Evolutionary conservation across 2,113 vertebrate genomes (phyloP), one percentile per base, ranked within the genome.

Genomic region (Aptenodytes patagonicus): DNA sequence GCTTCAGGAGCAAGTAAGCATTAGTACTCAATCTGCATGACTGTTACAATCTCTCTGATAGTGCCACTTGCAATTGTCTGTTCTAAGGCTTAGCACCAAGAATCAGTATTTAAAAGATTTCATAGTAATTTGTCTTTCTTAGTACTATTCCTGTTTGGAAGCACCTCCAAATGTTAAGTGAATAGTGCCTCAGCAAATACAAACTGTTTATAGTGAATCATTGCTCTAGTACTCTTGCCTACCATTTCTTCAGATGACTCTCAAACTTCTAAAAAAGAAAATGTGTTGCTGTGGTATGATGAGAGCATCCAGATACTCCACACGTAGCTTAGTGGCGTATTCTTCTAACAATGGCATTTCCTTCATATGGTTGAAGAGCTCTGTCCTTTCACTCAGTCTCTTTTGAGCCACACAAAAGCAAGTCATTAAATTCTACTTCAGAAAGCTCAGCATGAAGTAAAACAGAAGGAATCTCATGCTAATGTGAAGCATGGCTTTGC

Each of bases 1-100:
- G 73, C 98, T 99, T 73, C 98, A 99, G 90, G 97, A 99, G 54
- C 98, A 98, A 98, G 99, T 99, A 86, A 83, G 97, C 79, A 75
- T 47, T 75, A 32, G 38, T 21, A 29, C 1, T 70, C 44, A 26
- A 32, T 6, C 7, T 47, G 9, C 10, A 8, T 34, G 54, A 65
- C 18, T 40, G 8, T 11, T 42, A 12, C 6, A 44, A 75, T 12
- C 6, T 54, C 14, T 71, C 40, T n/a, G n/a, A 16, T 19, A 38
- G 9, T 26, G 22, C 9, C 13, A 15, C 34, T 87, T 66, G 34
- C 22, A 72, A 17, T 34, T 64, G 19, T 58, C 49, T 8, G 3
- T 54, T 64, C 25, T 24, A 66, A 81, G 32, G 26, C 52, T 87
- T 89, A 75, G 69, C 34, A 68, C 26, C 11, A 71, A 58, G 52